Evolutionary conservation across 2,113 vertebrate genomes (phyloP).

Genomic region (Hemicordylus capensis): DNA sequence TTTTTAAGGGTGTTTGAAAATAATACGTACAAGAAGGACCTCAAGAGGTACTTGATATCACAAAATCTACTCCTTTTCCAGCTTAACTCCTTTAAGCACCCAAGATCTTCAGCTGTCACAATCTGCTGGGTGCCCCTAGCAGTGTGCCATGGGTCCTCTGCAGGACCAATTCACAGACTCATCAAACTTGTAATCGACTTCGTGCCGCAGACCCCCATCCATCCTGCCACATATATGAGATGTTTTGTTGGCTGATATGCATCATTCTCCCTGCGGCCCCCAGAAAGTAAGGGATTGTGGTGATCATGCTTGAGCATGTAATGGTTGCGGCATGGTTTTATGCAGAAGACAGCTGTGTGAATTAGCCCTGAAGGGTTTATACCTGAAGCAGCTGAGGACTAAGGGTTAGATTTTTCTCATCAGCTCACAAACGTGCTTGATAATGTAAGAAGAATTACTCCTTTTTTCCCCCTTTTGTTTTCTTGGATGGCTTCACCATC

Average conservation of each 20-base stretch:
- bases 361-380: not conserved
- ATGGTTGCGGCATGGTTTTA: not conserved
- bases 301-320: not conserved
- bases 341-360: not conserved
- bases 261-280: no score
- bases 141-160: not conserved
- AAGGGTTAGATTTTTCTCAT: not conserved
- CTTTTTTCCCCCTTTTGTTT: not conserved
- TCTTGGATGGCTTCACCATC: not conserved
- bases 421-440: not conserved
- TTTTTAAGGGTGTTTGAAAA: not conserved
- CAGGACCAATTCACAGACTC: not conserved
- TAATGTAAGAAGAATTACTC: not conserved
- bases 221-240: not conserved
- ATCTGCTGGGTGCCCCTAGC: not conserved
- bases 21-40: not conserved
- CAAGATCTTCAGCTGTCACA: not conserved
- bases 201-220: not conserved
- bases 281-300: not conserved
- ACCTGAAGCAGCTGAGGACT: not conserved
- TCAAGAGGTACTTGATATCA: not conserved
- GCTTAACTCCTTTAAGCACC: not conserved
- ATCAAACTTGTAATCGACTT: not conserved
- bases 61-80: not conserved
- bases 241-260: not conserved